Conservation (phyloP, 2,113 vertebrate genomes). For the Melanostigma gelatinosum region DNA sequence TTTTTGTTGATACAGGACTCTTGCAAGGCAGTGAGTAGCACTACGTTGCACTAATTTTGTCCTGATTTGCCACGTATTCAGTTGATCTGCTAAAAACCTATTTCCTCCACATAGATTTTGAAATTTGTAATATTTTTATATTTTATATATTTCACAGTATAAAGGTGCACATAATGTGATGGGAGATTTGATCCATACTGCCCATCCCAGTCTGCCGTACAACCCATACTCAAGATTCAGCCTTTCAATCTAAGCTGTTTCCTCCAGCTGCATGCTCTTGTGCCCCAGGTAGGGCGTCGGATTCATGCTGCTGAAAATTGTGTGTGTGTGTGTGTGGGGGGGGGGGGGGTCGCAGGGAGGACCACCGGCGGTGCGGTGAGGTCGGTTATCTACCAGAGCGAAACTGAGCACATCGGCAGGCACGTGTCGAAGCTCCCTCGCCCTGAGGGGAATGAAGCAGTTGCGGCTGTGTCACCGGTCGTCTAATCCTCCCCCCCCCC, state of each 20-base stretch:
- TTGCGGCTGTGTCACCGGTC: slow-evolving; percentile 55
- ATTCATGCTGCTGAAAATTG: background rate
- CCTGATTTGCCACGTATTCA: background rate
- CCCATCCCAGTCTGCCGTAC: background rate
- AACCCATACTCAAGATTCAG: too few species aligned
- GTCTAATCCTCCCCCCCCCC: slow-evolving; percentile 48
- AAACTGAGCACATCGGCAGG: slow-evolving; percentile 33
- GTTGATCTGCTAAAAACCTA: too few species aligned
- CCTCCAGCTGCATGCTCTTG: slow-evolving; percentile 1
- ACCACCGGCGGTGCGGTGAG: background rate
- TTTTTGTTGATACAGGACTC: background rate
- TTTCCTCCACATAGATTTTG: background rate
- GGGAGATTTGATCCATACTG: background rate
- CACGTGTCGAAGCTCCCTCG: slow-evolving; percentile 31
- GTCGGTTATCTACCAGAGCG: slow-evolving; percentile 1
- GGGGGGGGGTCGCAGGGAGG: background rate
- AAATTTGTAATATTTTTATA: background rate
- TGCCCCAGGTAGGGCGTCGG: background rate
- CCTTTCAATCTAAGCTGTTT: background rate
- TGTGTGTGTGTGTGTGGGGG: background rate
- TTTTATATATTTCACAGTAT: background rate
- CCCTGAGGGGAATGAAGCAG: slow-evolving; percentile 61
- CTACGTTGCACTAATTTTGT: background rate
- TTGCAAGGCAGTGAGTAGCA: background rate
- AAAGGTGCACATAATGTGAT: background rate